These are phyloP conservation scores for Philaenus spumarius DNA, from an alignment of 1,140 invertebrate genomes.

Conservation along the genomic window DNA sequence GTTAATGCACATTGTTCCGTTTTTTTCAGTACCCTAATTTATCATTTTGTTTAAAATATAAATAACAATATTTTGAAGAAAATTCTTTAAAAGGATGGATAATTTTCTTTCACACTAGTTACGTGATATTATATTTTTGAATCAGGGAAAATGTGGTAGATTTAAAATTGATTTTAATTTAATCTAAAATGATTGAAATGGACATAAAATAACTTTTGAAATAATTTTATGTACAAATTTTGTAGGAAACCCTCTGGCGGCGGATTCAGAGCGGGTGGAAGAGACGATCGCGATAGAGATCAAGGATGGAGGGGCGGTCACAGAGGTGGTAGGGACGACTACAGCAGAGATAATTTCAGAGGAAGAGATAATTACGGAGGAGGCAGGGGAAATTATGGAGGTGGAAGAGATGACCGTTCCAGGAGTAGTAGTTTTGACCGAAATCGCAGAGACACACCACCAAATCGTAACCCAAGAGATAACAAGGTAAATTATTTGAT, in stretches of 20 bases:
- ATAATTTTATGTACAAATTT: background rate
- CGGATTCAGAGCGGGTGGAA: background rate
- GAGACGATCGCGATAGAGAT: background rate
- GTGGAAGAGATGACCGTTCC: conserved; percentile 2
- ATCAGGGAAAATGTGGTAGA: too few species aligned
- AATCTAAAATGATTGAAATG: background rate
- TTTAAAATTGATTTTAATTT: background rate
- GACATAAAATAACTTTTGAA: too few species aligned
- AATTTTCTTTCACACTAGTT: too few species aligned
- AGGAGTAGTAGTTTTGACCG: conserved; percentile 12
- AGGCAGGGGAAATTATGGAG: conserved; percentile 7
- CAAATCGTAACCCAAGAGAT: background rate
- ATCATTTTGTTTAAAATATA: too few species aligned
- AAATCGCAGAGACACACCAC: background rate
- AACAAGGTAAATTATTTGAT: conserved; percentile 7
- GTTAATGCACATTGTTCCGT: too few species aligned
- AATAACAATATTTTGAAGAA: too few species aligned
- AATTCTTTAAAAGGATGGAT: too few species aligned
- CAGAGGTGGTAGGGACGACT: background rate
- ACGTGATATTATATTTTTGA: too few species aligned
- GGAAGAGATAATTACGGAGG: background rate
- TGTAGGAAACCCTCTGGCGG: background rate
- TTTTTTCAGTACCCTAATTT: too few species aligned
- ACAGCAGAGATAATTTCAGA: background rate
- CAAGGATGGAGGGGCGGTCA: background rate